Evolutionary conservation across 2,888 invertebrate species (phyloP).

Genomic region (Invenusta paracnida): DNA sequence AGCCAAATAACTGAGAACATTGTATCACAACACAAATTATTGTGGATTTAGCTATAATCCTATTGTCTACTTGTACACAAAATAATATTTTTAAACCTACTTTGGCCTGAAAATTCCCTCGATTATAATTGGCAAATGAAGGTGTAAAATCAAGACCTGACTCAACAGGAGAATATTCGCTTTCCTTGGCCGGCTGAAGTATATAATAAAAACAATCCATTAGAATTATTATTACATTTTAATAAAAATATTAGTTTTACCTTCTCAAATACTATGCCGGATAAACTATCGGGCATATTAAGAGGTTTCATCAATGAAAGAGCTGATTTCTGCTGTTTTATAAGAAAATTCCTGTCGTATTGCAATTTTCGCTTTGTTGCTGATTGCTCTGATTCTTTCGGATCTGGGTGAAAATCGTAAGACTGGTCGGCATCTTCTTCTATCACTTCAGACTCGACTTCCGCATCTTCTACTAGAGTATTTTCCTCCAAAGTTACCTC

Average conservation of each 20-base stretch:
- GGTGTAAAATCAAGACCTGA: not conserved
- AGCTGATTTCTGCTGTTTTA: not conserved
- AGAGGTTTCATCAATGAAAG: not conserved
- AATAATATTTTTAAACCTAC: no score
- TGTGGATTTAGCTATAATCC: no score
- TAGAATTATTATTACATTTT: not conserved
- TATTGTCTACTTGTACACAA: no score
- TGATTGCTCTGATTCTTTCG: not conserved
- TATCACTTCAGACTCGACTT: no score
- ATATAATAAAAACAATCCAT: not conserved
- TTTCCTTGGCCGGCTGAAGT: not conserved
- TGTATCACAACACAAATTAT: no score
- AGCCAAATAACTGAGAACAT: no score
- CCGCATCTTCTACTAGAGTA: no score
- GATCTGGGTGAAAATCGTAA: not conserved
- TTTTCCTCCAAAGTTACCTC: no score
- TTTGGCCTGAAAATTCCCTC: no score
- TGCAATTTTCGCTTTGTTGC: not conserved
- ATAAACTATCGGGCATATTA: not conserved
- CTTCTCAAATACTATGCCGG: not conserved
- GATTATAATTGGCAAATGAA: not conserved
- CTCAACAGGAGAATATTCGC: not conserved
- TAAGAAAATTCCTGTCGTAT: not conserved
- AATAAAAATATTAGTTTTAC: not conserved
- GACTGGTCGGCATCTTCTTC: not conserved